A percentile compares a stretch with the other conserved stretches of the same genome.
phyloP scores from a whole-genome alignment of 2,888 invertebrate species.

The Synanthedon myopaeformis region DNA sequence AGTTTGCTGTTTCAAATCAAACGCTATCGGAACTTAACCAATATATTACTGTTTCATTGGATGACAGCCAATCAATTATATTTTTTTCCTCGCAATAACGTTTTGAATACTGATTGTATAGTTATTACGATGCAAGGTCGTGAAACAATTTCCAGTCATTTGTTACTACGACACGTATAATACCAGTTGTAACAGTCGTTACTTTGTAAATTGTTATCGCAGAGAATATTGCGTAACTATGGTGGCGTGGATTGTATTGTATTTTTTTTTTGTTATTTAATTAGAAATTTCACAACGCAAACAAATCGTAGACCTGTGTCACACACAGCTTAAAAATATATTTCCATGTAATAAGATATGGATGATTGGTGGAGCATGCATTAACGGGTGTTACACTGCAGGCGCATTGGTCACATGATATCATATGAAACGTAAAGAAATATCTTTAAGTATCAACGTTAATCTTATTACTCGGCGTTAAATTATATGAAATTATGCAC shows the following conservation, averaged over 20 bases:
- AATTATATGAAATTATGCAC: too few species aligned
- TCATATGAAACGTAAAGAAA: constrained; percentile 7
- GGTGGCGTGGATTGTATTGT: too few species aligned
- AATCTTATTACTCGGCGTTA: not conserved
- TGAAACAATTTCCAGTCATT: constrained; percentile 17
- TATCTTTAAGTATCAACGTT: not conserved
- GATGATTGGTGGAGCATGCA: constrained; percentile 48
- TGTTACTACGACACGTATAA: constrained; percentile 3
- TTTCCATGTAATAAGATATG: constrained; percentile 38
- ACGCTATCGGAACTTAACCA: too few species aligned
- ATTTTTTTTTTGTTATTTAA: too few species aligned
- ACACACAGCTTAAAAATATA: not conserved
- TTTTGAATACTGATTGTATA: constrained; percentile 8
- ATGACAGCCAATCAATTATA: not conserved
- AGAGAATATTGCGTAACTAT: too few species aligned
- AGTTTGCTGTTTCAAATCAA: too few species aligned
- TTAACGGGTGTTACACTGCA: constrained; percentile 56
- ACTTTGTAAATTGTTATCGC: not conserved
- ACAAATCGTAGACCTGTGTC: too few species aligned
- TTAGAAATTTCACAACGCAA: too few species aligned
- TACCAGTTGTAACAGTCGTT: constrained; percentile 7
- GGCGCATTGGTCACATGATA: constrained; percentile 53
- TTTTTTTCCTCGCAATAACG: not conserved
- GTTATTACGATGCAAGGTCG: constrained; percentile 20
- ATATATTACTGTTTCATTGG: too few species aligned